Evolutionary conservation across 2,113 vertebrate species (phyloP), one percentile per base, ranked within the genome.

Genomic region (Ageneiosus marmoratus): DNA sequence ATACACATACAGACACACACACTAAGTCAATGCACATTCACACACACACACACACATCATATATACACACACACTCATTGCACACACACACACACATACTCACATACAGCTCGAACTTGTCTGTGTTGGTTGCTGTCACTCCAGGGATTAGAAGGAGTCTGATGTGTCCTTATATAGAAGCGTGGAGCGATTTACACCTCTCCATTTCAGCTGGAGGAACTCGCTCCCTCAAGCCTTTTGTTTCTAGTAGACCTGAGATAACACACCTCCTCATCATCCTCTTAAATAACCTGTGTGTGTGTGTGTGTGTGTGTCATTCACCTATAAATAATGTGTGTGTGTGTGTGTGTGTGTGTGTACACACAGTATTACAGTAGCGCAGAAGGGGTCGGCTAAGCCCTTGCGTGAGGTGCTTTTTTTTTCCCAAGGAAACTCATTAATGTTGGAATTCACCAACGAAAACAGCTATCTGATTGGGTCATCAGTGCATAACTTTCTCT

Each of bases 111-210:
- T 8, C 22, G 9, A 27, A 24, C 37, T n/a, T 44, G 67, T 10
- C 24, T 50, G 37, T 67, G 48, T 69, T 56, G 27, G 34, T 44
- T 34, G 37, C 24, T 8, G 67, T 72, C 32, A 20, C 65, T 58
- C 34, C 34, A 3, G 65, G 29, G 62, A 67, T 53, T 4, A 62
- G 41, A 34, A 24, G n/a, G 7, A 81, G 50, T 5, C 67, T 46
- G 44, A 22, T 74, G 41, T 62, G 53, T 20, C 69, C 55, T 82
- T 82, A 60, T 82, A 82, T 82, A 82, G 80, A 70, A 48, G 69
- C 55, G 0, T 4, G 8, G 67, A 74, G 72, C n/a, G 12, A 53
- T 75, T 75, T 22, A 75, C 73, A 75, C 73, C 73, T 75, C 51
- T 53, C 27, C 27, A 29, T 18, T 62, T 11, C 55, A 22, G n/a